Evolutionary conservation across 1,140 invertebrate genomes (phyloP), one percentile per base, ranked within the genome.

Genomic region (Drosophila carrolli): DNA sequence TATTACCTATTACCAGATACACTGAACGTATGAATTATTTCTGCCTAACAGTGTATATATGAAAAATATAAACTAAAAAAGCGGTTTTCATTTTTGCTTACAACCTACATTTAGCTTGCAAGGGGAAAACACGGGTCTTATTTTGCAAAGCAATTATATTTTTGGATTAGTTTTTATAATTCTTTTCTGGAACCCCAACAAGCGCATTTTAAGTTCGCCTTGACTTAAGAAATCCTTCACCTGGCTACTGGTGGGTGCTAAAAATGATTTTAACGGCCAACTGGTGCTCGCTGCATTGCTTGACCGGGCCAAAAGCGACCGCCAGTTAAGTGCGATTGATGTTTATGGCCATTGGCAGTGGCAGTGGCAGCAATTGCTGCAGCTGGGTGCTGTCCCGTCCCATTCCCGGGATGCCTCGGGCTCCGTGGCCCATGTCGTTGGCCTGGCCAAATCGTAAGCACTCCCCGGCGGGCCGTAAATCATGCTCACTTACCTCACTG

Each of bases 401-500:
- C 44, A 35, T 38, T 41, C 48, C 14, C 8, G 44, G 10, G 29
- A n/a, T 48, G 11, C 11, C 40, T 40, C 27, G 13, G 13, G 29
- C 9, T 44, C 43, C 37, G 40, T 35, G 27, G 60, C 19, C 59
- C 35, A 51, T 43, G 53, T 41, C 37, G 67, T 60, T 72, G 70
- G 67, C 73, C 62, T 7, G 72, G 67, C 74, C 75, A 88, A 88
- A 88, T 88, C 83, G 73, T 78, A 84, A 88, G 66, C 84, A 88
- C 84, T 89, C 84, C 84, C 84, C 10, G 62, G 54, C 32, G 84
- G 73, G 58, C 74, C 63, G 58, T 89, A 84, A 89, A 89, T 89
- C 84, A 89, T 62, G 68, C 58, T 83, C 75, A 83, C 83, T 92
- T 92, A 93, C 92, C 82, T 92, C 81, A 90, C 84, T 89, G 84